Evolutionary conservation across 2,888 invertebrate genomes (phyloP).

Genomic region (Steinernema scapterisci): DNA sequence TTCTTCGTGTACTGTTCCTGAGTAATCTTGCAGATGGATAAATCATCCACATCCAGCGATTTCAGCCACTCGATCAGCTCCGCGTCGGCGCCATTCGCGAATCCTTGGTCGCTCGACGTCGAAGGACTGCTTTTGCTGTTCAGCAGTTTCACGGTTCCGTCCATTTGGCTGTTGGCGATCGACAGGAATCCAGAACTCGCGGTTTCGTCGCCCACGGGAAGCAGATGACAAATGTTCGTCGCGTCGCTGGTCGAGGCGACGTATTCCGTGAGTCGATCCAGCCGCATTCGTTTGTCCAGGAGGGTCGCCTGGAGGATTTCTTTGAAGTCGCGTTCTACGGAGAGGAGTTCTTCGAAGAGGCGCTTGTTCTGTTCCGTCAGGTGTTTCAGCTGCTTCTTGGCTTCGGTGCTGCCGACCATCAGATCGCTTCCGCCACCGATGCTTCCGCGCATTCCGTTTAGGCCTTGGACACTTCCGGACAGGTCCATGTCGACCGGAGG

Average conservation of each 20-base stretch:
- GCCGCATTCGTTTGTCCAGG: constrained; percentile 76
- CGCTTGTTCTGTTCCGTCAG: constrained; percentile 17
- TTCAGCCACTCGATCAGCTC: constrained; percentile 78
- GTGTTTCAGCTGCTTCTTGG: neutral
- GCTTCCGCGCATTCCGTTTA: neutral
- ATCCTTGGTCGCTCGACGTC: neutral
- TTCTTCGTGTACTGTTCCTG: constrained; percentile 80
- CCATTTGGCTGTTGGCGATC: neutral
- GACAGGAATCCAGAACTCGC: neutral
- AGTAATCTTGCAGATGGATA: constrained; percentile 74
- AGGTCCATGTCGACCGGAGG: constrained; percentile 11
- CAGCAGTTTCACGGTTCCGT: constrained; percentile 18
- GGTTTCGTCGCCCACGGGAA: neutral
- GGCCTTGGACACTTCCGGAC: neutral
- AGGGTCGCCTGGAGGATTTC: constrained; percentile 76
- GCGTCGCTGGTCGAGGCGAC: constrained; percentile 11
- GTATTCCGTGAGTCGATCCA: constrained; percentile 72
- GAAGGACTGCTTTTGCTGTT: constrained; percentile 12
- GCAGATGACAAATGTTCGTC: constrained; percentile 14
- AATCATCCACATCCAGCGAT: constrained; percentile 76
- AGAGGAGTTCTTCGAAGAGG: constrained; percentile 78
- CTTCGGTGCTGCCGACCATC: neutral
- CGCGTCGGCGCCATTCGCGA: constrained; percentile 68
- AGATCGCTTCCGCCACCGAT: constrained; percentile 12
- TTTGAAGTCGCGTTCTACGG: constrained; percentile 79